Percentiles rank a stretch among this genome's conserved stretches.
phyloP scores from a whole-genome alignment of 2,797 vertebrate species.

The Typhlichthys eigenmanni region DNA sequence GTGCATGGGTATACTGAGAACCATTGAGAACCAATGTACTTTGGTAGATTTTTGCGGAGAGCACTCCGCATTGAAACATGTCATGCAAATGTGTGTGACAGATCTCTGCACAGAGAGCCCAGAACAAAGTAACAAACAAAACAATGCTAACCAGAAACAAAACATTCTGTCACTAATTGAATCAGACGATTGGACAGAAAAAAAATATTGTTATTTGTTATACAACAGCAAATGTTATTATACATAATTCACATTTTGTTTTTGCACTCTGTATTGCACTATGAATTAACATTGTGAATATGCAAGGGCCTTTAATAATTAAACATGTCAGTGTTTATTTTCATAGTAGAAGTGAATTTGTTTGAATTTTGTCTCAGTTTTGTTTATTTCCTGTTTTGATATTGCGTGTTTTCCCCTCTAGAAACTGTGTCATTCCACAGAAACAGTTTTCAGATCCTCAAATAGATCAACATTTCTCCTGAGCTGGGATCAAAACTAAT shows the following conservation, averaged over 20 bases:
- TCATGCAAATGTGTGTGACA: constrained; percentile 72
- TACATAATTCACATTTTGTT: constrained; percentile 85
- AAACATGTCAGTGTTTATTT: constrained; percentile 77
- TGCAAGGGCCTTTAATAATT: constrained; percentile 84
- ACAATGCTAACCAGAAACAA: constrained; percentile 70
- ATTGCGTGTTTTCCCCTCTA: constrained; percentile 33
- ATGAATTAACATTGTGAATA: constrained; percentile 78
- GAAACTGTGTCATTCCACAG: constrained; percentile 66
- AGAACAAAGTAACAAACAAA: constrained; percentile 69
- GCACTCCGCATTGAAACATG: constrained; percentile 61
- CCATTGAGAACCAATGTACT: constrained; percentile 28
- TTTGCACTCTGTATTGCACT: constrained; percentile 63
- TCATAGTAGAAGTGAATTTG: constrained; percentile 74
- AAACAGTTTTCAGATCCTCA: constrained; percentile 46
- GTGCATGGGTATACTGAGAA: constrained; percentile 8
- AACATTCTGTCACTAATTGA: constrained; percentile 73
- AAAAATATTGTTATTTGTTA: constrained; percentile 79
- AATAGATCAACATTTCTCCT: constrained; percentile 44
- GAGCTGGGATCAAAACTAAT: constrained; percentile 51
- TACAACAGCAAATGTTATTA: constrained; percentile 80
- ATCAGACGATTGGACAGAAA: constrained; percentile 69
- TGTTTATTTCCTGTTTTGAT: constrained; percentile 70
- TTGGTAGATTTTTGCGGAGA: constrained; percentile 46
- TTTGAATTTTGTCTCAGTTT: constrained; percentile 84
- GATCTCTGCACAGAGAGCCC: constrained; percentile 65